Percentiles rank a stretch among this genome's conserved stretches.
Evolutionary conservation across 1,140 invertebrate species (phyloP).

Genomic region (Chrysomallon squamiferum): DNA sequence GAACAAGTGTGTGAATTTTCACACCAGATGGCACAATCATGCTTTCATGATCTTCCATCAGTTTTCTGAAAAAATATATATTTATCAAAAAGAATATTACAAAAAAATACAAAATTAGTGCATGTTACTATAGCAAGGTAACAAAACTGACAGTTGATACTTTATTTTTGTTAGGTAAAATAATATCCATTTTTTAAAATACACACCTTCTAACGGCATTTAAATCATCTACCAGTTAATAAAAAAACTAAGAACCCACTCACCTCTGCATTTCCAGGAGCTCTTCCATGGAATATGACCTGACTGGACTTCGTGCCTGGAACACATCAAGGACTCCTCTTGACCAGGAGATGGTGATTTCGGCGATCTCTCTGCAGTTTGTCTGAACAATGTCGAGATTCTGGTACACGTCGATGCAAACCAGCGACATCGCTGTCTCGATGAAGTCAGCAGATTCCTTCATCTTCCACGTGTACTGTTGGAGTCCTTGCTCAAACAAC

Average conservation of each 20-base stretch:
- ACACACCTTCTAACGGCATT: no score
- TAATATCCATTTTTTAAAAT: no score
- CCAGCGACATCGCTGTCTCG: constrained; percentile 57
- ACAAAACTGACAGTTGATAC: no score
- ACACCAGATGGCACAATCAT: constrained; percentile 53
- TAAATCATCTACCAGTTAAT: background rate
- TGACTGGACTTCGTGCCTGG: constrained; percentile 27
- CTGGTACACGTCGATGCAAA: constrained; percentile 58
- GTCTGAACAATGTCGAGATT: constrained; percentile 61
- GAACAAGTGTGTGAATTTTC: constrained; percentile 53
- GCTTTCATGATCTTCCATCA: constrained; percentile 56
- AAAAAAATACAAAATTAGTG: no score
- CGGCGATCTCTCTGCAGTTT: constrained; percentile 55
- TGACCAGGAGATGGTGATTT: constrained; percentile 57
- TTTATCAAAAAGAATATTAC: no score
- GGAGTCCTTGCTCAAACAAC: constrained; percentile 56
- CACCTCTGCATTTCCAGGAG: constrained; percentile 58
- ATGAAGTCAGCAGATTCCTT: constrained; percentile 62
- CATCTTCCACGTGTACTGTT: constrained; percentile 61
- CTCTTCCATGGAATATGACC: constrained; percentile 58
- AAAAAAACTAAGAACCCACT: background rate
- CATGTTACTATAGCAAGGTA: no score
- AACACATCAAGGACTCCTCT: constrained; percentile 55
- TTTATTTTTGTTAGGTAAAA: no score
- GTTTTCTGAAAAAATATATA: constrained; percentile 32